Percentiles rank a stretch among this genome's conserved stretches.
Evolutionary conservation across 2,113 vertebrate species (phyloP).

Genomic region (Glaucidium brasilianum): DNA sequence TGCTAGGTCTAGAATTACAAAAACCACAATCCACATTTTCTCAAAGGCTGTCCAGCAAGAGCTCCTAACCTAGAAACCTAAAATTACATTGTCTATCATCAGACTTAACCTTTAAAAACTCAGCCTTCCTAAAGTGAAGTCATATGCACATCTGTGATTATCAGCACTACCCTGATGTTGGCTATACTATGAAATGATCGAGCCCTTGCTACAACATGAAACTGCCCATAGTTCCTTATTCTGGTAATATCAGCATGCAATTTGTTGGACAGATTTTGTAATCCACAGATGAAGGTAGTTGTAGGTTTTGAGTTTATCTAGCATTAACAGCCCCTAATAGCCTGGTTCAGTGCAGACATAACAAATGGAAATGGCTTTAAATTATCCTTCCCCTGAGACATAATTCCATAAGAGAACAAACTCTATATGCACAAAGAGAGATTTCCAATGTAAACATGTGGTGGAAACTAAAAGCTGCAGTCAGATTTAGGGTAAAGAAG

Average conservation of each 20-base stretch:
- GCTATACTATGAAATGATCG: conserved; percentile 32
- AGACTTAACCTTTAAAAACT: background rate
- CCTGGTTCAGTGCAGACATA: conserved; percentile 78
- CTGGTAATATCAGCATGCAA: conserved; percentile 64
- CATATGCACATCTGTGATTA: conserved; percentile 37
- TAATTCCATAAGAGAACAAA: conserved; percentile 82
- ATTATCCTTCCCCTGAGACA: conserved; percentile 79
- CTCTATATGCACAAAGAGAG: conserved; percentile 76
- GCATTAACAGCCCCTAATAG: conserved; percentile 77
- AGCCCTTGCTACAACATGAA: conserved; percentile 25
- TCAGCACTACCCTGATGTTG: conserved; percentile 6
- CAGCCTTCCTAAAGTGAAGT: conserved; percentile 4
- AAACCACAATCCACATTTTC: background rate
- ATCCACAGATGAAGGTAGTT: conserved; percentile 74
- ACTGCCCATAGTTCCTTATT: conserved; percentile 23
- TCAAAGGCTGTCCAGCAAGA: background rate
- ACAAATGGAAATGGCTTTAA: conserved; percentile 83
- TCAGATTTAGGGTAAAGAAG: conserved; percentile 65
- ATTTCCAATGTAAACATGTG: conserved; percentile 79
- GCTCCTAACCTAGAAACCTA: conserved; percentile 8
- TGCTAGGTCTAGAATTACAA: background rate
- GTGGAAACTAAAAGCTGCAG: conserved; percentile 77
- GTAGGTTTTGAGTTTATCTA: conserved; percentile 76
- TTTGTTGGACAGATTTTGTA: conserved; percentile 76
- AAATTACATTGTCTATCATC: background rate